Evolutionary conservation across 2,888 invertebrate genomes (phyloP), one percentile per base, ranked within the genome.

Genomic region (Congeria kusceri): DNA sequence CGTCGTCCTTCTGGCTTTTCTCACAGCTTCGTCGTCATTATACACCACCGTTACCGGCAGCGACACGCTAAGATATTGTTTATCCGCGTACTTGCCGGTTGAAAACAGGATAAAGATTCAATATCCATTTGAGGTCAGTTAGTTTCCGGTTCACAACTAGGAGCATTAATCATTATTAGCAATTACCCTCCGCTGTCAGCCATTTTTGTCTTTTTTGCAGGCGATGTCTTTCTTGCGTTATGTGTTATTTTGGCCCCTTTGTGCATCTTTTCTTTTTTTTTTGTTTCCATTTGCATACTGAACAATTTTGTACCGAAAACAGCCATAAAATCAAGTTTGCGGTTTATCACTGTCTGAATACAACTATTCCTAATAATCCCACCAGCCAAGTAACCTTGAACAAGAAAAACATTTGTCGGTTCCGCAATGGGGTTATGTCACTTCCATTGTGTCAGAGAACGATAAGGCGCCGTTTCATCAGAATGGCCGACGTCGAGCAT

Each of bases 331-430:
- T 73, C 25, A 63, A 69, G 11, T 23, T 78, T 23, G 78, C 78
- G 1, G 75, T 78, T 18, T 78, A 77, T 57, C 29, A 61, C 7
- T 78, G 78, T 59, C 72, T 78, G 11, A 71, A 70, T 29, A 69
- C 76, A 5, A 57, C 63, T 1, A 63, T 32, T 28, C 56, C 65
- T 3, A 71, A 74, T 7, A 28, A 68, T 7, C 77, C 74, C 5
- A 20, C 64, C 1, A 75, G 77, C 61, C 62, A 70, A 18, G 58
- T 81, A n/a, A 44, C 39, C 0, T 46, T 81, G 15, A 23, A 56
- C 39, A 56, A 32, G n/a, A n/a, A 20, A 56, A 66, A 0, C 15
- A 49, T 32, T 29, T 53, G n/a, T 25, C 39, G 9, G 56, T 27
- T 28, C 70, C 56, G 25, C 56, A 15, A 18, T 20, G 23, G 23